Conservation (phyloP, 2,797 vertebrate species). For the Arctocebus calabarensis region DNA sequence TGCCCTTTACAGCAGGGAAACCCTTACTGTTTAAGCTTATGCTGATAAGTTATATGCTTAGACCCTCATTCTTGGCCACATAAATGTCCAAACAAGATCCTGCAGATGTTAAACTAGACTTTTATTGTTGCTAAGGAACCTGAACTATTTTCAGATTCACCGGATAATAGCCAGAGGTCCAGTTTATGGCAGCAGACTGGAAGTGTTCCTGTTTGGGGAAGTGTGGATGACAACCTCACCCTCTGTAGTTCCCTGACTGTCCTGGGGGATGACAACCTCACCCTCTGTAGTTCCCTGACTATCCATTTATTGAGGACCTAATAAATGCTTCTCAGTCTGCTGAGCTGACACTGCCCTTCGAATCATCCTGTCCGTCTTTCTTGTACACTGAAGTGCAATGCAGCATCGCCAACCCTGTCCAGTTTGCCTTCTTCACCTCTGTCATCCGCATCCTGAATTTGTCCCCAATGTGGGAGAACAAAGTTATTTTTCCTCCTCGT, state of each 20-base stretch:
- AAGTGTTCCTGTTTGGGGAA: background rate
- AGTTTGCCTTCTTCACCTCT: background rate
- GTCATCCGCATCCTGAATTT: too few relatives aligned
- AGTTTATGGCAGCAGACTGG: background rate
- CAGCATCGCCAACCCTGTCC: fast-evolving
- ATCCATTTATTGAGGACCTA: too few relatives aligned
- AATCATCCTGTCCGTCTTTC: background rate
- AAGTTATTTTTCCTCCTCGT: background rate
- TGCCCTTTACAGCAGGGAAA: background rate
- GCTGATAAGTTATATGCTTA: background rate
- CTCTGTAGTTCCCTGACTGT: background rate
- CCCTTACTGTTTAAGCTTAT: background rate
- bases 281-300: too few relatives aligned
- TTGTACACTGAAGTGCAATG: background rate
- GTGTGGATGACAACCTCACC: background rate
- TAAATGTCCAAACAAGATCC: background rate
- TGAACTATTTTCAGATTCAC: background rate
- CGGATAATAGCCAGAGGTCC: background rate
- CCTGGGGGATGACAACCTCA: background rate
- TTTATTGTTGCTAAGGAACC: background rate
- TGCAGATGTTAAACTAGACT: background rate
- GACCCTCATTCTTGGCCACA: background rate
- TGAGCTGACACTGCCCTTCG: fast-evolving
- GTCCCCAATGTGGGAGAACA: fast-evolving
- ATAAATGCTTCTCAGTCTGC: background rate